These are phyloP conservation scores for Drosophila kambysellisi DNA, from an alignment of 2,888 invertebrate genomes.

Conservation along the genomic window DNA sequence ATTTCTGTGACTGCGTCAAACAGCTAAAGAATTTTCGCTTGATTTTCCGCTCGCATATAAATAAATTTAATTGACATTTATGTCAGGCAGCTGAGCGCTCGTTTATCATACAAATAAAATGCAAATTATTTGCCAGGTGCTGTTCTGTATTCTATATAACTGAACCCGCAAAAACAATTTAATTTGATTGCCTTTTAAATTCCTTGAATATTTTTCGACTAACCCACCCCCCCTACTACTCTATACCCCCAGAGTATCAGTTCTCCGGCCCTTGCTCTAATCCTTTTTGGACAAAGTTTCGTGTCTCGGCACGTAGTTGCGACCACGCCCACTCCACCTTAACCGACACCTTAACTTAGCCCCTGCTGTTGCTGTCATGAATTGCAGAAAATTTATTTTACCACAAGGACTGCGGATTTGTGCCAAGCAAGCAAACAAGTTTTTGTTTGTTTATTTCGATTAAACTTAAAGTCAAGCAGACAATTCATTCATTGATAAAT, in stretches of 20 bases:
- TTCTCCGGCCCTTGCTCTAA: slow-evolving; percentile 35
- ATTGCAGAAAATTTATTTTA: slow-evolving; percentile 75
- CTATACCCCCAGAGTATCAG: not conserved
- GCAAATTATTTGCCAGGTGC: slow-evolving; percentile 35
- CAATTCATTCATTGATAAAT: slow-evolving; percentile 65
- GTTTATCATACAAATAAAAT: slow-evolving; percentile 54
- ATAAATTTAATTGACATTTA: slow-evolving; percentile 71
- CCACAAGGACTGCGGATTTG: slow-evolving; percentile 69
- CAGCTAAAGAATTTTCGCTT: slow-evolving; percentile 40
- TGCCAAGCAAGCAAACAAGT: slow-evolving; percentile 44
- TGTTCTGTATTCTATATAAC: slow-evolving; percentile 12
- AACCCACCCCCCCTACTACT: not conserved
- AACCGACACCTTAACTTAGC: slow-evolving; percentile 29
- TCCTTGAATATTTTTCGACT: slow-evolving; percentile 43
- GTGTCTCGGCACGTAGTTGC: slow-evolving; percentile 72
- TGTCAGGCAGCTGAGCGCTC: slow-evolving; percentile 58
- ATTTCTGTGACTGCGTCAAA: slow-evolving; percentile 44
- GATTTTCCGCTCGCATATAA: slow-evolving; percentile 63
- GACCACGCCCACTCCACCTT: slow-evolving; percentile 12
- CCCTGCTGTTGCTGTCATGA: slow-evolving; percentile 64
- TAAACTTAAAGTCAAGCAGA: slow-evolving; percentile 61
- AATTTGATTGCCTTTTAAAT: slow-evolving; percentile 77
- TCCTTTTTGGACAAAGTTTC: slow-evolving; percentile 65
- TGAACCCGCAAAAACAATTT: slow-evolving; percentile 68
- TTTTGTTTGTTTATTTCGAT: slow-evolving; percentile 64